Evolutionary conservation across 30 jellyfish, hydroid and myxozoan species (phyloP).

Genomic region (Chironex yamaguchii): DNA sequence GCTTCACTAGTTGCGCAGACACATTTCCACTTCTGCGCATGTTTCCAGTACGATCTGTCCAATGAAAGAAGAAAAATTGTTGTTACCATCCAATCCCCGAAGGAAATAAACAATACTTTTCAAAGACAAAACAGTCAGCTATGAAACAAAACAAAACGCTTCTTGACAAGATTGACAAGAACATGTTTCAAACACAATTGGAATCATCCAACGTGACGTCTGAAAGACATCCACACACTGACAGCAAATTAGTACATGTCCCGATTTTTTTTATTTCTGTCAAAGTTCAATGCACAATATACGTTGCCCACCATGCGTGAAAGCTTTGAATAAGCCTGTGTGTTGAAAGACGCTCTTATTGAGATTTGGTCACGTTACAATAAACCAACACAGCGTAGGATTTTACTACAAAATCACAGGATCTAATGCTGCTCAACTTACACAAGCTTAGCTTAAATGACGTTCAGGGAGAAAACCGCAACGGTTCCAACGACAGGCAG

Average conservation of each 20-base stretch:
- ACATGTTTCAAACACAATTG: neutral
- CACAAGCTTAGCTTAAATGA: no score
- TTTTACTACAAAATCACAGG: no score
- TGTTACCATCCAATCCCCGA: neutral
- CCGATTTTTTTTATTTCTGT: neutral
- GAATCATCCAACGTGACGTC: neutral
- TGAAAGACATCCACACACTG: neutral
- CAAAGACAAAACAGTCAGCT: neutral
- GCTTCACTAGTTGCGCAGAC: conserved; percentile 96
- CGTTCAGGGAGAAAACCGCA: no score
- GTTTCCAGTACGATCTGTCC: conserved; percentile 45
- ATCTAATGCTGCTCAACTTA: no score
- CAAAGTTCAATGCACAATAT: no score
- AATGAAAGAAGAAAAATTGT: neutral
- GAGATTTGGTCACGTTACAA: no score
- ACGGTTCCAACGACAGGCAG: no score
- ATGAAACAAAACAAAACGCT: neutral
- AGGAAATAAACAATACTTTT: neutral
- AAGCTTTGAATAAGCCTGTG: no score
- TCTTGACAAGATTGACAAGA: neutral
- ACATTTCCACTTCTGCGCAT: conserved; percentile 99
- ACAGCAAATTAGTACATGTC: neutral
- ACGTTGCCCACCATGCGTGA: no score
- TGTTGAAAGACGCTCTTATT: no score
- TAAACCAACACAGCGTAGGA: no score